Evolutionary conservation across 2,888 invertebrate genomes (phyloP), one percentile per base, ranked within the genome.

Genomic region (Hydrotaea cyrtoneurina): DNA sequence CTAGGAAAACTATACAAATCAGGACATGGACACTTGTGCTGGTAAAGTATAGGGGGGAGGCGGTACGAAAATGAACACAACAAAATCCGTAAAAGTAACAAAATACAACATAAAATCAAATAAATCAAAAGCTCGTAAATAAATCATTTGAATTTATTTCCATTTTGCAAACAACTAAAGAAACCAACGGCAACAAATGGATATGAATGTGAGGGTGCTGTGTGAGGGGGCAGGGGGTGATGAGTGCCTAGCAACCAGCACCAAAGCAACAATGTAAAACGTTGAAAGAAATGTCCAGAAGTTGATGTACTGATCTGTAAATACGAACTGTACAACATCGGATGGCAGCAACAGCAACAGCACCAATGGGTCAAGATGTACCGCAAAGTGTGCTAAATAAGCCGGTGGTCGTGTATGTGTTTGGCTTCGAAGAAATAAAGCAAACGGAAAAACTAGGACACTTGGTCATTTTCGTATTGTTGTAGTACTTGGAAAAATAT

Each of bases 41-140:
- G 23, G 21, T 69, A 69, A 43, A 69, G n/a, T n/a, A n/a, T n/a
- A n/a, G n/a, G n/a, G n/a, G n/a, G n/a, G n/a, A n/a, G n/a, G n/a
- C 23, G 43, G 23, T 23, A 69, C 13, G 43, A 39, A n/a, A 43
- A 69, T 7, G 13, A 21, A 15, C 23, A 69, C 36, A 17, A 17
- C 64, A 62, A 64, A 19, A 64, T 64, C 36, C 55, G n/a, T 39
- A 77, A 69, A 71, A 7, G 36, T 19, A 69, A 36, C 31, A 21
- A 59, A 79, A 81, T 84, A 83, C 39, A 66, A 78, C 77, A 86
- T 86, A 87, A 89, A 89, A 89, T 89, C 89, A 90, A 91, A 91
- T 90, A 90, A 90, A 91, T 90, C 90, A 91, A 89, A 89, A 86
- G 87, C 88, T 90, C 88, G 89, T 90, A 89, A 91, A 91, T 90